These are phyloP conservation scores for Epinephelus fuscoguttatus DNA, from an alignment of 2,113 vertebrate genomes.

Conservation along the genomic window DNA sequence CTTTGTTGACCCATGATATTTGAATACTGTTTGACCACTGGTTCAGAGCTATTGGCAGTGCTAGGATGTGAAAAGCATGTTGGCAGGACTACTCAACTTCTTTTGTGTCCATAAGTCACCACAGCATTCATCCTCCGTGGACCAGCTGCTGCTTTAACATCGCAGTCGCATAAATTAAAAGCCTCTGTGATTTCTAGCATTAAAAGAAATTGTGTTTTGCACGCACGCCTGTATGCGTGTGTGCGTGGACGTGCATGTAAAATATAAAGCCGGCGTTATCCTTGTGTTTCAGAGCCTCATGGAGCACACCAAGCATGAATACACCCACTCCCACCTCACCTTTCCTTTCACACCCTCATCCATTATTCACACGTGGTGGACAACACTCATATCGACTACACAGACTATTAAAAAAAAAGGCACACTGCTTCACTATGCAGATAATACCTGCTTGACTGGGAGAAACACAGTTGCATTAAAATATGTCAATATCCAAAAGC, in stretches of 20 bases:
- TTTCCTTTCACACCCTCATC: slow-evolving; percentile 72
- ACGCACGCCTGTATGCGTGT: neutral
- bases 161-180: neutral
- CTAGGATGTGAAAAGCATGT: neutral
- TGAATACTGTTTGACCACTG: neutral
- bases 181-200: neutral
- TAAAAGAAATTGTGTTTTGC: neutral
- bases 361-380: slow-evolving; percentile 74
- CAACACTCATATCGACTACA: slow-evolving; percentile 61
- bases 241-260: neutral
- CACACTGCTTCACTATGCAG: slow-evolving; percentile 57
- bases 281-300: slow-evolving; percentile 31
- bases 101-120: slow-evolving; percentile 3
- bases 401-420: slow-evolving; percentile 39
- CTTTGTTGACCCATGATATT: slow-evolving; percentile 5
- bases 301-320: slow-evolving; percentile 59
- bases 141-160: slow-evolving; percentile 2
- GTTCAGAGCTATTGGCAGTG: neutral
- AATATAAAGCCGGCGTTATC: slow-evolving; percentile 27
- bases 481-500: slow-evolving; percentile 65
- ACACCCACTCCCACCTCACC: slow-evolving; percentile 64
- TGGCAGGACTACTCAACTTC: neutral
- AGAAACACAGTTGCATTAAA: slow-evolving; percentile 65
- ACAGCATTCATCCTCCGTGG: neutral
- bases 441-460: slow-evolving; percentile 66